Evolutionary conservation across 2,888 invertebrate genomes (phyloP).

Genomic region (Alloplasta piceator): DNA sequence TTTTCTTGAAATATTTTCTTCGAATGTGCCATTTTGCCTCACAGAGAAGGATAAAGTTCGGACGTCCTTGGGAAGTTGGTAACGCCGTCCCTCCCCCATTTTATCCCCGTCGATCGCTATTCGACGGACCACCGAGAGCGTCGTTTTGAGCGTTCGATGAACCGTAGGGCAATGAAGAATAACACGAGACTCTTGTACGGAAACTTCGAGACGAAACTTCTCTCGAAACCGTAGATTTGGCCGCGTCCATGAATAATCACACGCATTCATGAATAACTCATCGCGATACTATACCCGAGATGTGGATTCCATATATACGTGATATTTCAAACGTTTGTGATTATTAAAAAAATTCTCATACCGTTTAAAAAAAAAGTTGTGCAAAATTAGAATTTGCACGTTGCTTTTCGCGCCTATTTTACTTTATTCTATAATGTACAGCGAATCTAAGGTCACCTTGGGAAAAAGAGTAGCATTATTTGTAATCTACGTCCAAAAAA

Average conservation of each 20-base stretch:
- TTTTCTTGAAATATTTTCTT: too few relatives aligned
- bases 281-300: not conserved
- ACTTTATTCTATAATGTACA: too few relatives aligned
- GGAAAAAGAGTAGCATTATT: too few relatives aligned
- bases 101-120: slow-evolving; percentile 12
- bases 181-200: not conserved
- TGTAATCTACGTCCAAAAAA: too few relatives aligned
- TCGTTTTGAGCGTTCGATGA: not conserved
- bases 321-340: too few relatives aligned
- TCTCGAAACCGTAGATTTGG: not conserved
- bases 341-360: too few relatives aligned
- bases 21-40: too few relatives aligned
- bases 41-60: slow-evolving; percentile 1
- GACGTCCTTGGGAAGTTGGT: slow-evolving; percentile 4
- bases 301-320: not conserved
- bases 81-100: slow-evolving; percentile 12
- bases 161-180: not conserved
- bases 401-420: too few relatives aligned
- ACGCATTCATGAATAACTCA: slow-evolving; percentile 1
- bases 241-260: not conserved
- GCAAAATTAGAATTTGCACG: too few relatives aligned
- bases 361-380: too few relatives aligned
- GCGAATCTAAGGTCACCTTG: too few relatives aligned
- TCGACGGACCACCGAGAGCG: not conserved
- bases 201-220: slow-evolving; percentile 9